Evolutionary conservation across 2,113 vertebrate species (phyloP), one percentile per base, ranked within the genome.

Genomic region (Zeus faber): DNA sequence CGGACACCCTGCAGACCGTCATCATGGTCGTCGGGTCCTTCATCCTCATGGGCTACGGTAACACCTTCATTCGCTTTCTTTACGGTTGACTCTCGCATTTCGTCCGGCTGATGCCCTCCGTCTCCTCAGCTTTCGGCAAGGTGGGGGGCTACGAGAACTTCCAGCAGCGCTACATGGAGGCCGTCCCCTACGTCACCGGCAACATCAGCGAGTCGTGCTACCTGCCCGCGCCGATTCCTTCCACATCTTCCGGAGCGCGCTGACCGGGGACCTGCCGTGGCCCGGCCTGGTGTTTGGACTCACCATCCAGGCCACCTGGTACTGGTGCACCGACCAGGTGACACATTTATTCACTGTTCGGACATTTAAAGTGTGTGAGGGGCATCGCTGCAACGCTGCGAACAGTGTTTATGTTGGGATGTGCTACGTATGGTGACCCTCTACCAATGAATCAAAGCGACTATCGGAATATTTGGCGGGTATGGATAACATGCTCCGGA

Each of bases 291-390:
- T 91, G 58, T 97, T 99, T 9, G 96, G 97, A 24, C 51, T 98
- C 25, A 84, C 85, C 58, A 91, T 99, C 71, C 26, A 95, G 9
- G 86, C 92, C 20, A 6, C 83, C 50, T 99, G 96, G 97, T 99
- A 98, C 74, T 99, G 94, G 93, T 99, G 96, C 83, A 96, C 95
- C 0, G 96, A 99, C 45, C 97, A 99, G 95, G 96, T 98, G 87
- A 62, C 75, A 61, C n/a, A n/a, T n/a, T n/a, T n/a, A n/a, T n/a
- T 6, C 64, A 54, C 2, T 37, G 6, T 27, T 18, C 6, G 14
- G 1, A 17, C 20, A 18, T 14, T 18, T 26, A 37, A n/a, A 11
- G n/a, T 37, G 26, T 29, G 26, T 29, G 4, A 29, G 26, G n/a
- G n/a, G n/a, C n/a, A n/a, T n/a, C n/a, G n/a, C n/a, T n/a, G n/a